phyloP scores from a whole-genome alignment of 2,888 invertebrate species.

The Lucinisca nassula region DNA sequence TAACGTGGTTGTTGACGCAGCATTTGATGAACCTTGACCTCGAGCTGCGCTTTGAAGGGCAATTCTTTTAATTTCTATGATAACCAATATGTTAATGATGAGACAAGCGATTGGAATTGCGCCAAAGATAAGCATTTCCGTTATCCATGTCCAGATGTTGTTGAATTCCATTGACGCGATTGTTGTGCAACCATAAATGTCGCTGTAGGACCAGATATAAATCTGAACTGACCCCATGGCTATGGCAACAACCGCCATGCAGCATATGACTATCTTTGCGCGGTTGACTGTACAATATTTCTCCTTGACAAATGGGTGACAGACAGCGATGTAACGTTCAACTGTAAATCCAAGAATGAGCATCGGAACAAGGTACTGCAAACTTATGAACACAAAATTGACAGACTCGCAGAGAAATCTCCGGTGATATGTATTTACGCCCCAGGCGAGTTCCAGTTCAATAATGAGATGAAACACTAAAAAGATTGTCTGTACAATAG shows the following conservation, averaged over 20 bases:
- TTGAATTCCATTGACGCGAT: slow-evolving; percentile 74
- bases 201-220: slow-evolving; percentile 84
- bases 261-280: slow-evolving; percentile 81
- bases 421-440: slow-evolving; percentile 76
- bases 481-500: slow-evolving; percentile 84
- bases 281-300: slow-evolving; percentile 85
- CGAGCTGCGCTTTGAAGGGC: slow-evolving; percentile 78
- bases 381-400: slow-evolving; percentile 80
- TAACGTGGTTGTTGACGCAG: slow-evolving; percentile 86
- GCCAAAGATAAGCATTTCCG: slow-evolving; percentile 84
- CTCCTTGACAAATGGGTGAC: slow-evolving; percentile 85
- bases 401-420: slow-evolving; percentile 82
- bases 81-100: slow-evolving; percentile 86
- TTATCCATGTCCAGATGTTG: slow-evolving; percentile 85
- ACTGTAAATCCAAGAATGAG: slow-evolving; percentile 87
- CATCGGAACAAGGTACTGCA: slow-evolving; percentile 86
- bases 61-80: slow-evolving; percentile 84
- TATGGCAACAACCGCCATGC: slow-evolving; percentile 74
- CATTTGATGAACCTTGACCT: slow-evolving; percentile 69
- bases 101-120: slow-evolving; percentile 85
- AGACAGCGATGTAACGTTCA: slow-evolving; percentile 87
- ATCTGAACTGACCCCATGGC: slow-evolving; percentile 81
- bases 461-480: slow-evolving; percentile 84
- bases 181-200: slow-evolving; percentile 76
- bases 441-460: slow-evolving; percentile 87